phyloP scores from a whole-genome alignment of 2,113 vertebrate species.

The Nycticebus coucang region DNA sequence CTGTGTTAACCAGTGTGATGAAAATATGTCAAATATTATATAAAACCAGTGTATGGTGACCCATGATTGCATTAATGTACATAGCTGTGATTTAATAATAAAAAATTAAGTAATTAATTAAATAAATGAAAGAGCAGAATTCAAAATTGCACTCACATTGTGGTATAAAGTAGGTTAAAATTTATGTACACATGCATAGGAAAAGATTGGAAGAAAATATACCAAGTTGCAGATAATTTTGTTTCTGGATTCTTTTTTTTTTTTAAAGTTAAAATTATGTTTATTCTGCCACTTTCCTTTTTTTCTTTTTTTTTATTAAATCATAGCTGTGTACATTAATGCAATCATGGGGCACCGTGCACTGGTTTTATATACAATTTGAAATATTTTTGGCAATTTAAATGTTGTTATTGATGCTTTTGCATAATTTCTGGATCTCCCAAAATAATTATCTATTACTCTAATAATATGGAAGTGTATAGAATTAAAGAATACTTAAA shows the following conservation, averaged over 20 bases:
- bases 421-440: constrained; percentile 29
- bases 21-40: too few relatives aligned
- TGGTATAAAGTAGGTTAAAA: neutral
- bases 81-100: too few relatives aligned
- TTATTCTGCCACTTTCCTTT: too few relatives aligned
- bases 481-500: neutral
- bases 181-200: neutral
- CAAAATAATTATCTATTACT: neutral
- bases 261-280: too few relatives aligned
- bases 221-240: neutral
- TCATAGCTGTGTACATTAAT: too few relatives aligned
- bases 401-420: neutral
- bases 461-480: neutral
- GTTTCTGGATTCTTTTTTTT: neutral
- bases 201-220: neutral
- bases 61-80: too few relatives aligned
- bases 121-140: neutral
- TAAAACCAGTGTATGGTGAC: too few relatives aligned
- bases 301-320: too few relatives aligned
- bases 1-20: too few relatives aligned
- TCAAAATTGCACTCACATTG: neutral
- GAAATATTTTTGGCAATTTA: neutral
- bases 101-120: too few relatives aligned
- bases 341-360: too few relatives aligned
- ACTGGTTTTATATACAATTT: too few relatives aligned